A percentile compares a stretch with the other conserved stretches of the same genome.
Conservation (phyloP, 2,888 invertebrate genomes). For the Sphaerophoria taeniata region DNA sequence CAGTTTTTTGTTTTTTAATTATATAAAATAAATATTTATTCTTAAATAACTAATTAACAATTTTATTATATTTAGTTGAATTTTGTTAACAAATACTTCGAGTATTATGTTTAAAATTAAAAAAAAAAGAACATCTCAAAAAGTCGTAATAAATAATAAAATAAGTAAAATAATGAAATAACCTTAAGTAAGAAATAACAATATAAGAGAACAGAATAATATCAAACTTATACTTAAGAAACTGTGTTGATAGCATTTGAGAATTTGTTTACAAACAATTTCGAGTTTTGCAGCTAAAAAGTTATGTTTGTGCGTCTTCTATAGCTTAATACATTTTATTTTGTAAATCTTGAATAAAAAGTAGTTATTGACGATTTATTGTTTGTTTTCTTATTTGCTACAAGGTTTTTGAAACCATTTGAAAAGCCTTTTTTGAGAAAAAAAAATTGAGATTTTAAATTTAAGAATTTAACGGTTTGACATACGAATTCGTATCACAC, state of each 20-base stretch:
- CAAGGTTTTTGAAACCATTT: conserved; percentile 14
- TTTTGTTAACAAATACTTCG: conserved; percentile 11
- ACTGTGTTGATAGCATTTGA: no score
- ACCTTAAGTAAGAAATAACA: no score
- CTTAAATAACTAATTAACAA: conserved; percentile 73
- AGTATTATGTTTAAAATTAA: conserved; percentile 40
- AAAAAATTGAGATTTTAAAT: background rate
- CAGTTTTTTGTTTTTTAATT: conserved; percentile 8
- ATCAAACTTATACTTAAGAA: no score
- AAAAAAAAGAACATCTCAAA: conserved; percentile 13
- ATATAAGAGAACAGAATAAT: no score
- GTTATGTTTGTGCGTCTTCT: conserved; percentile 31
- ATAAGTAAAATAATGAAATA: conserved; percentile 61
- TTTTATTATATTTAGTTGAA: conserved; percentile 52
- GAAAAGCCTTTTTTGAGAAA: background rate
- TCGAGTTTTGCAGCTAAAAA: no score
- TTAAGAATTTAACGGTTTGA: background rate
- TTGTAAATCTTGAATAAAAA: conserved; percentile 61
- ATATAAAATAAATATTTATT: conserved; percentile 61
- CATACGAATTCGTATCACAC: conserved; percentile 48
- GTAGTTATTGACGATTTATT: background rate
- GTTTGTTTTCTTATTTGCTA: conserved; percentile 15
- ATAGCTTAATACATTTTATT: conserved; percentile 3
- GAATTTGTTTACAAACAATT: no score
- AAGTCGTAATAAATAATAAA: conserved; percentile 5